Evolutionary conservation across 2,113 vertebrate species (phyloP).

Genomic region (Tricholaema leucomelas): DNA sequence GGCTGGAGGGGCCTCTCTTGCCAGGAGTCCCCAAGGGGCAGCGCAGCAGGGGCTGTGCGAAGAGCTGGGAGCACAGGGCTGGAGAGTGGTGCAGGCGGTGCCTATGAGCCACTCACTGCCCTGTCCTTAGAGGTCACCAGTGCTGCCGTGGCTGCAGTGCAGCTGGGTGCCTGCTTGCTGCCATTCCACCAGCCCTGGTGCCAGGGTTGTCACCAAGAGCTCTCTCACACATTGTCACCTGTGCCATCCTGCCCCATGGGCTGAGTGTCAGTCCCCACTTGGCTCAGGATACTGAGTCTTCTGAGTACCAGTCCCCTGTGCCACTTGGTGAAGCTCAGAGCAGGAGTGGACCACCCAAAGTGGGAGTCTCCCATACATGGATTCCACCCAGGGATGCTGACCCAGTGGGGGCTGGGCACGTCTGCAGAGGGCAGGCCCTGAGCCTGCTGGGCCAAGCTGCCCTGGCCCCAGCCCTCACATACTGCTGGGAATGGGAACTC

Average conservation of each 20-base stretch:
- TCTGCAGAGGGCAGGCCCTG: not conserved
- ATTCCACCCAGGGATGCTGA: not conserved
- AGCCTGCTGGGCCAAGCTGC: not conserved
- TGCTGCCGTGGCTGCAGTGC: accelerated
- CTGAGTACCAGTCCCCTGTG: not conserved
- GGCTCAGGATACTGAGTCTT: not conserved
- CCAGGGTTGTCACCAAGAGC: not conserved
- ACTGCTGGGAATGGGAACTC: not conserved
- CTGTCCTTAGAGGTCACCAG: accelerated
- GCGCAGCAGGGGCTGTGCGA: accelerated
- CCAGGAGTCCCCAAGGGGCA: too few species aligned
- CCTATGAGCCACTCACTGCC: too few species aligned
- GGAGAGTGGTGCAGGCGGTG: not conserved
- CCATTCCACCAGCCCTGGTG: not conserved
- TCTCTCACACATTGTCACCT: accelerated
- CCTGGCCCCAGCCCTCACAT: not conserved
- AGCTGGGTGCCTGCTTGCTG: not conserved
- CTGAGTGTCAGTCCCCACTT: not conserved
- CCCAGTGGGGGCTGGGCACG: not conserved
- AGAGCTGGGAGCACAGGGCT: not conserved
- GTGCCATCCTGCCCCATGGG: not conserved
- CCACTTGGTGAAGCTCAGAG: not conserved
- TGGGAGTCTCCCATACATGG: accelerated
- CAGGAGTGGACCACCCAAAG: not conserved
- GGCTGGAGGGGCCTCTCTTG: accelerated